These are phyloP conservation scores for Athripsodes cinereus DNA, from an alignment of 2,888 invertebrate genomes.

Conservation along the genomic window DNA sequence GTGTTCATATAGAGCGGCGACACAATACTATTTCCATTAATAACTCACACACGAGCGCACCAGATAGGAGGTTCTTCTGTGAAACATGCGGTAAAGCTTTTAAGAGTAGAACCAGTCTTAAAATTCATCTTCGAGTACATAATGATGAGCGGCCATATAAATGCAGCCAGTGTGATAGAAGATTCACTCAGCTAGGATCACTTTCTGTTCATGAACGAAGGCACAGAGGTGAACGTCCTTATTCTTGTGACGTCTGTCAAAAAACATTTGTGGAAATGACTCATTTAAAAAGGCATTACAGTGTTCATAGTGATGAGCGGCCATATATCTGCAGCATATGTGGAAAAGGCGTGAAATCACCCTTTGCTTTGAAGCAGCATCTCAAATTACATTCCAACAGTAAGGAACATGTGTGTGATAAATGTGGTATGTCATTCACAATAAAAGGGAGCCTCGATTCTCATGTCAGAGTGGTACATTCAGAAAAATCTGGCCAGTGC, in stretches of 20 bases:
- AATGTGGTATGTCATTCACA: conserved; percentile 16
- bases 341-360: conserved; percentile 21
- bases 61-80: conserved; percentile 41
- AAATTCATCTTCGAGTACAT: conserved; percentile 37
- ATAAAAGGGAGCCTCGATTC: conserved; percentile 20
- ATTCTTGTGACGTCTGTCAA: conserved; percentile 38
- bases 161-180: conserved; percentile 32
- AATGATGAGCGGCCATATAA: conserved; percentile 35
- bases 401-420: conserved; percentile 21
- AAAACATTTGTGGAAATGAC: conserved; percentile 40
- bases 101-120: conserved; percentile 34
- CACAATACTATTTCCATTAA: no score
- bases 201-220: conserved; percentile 37
- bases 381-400: conserved; percentile 19
- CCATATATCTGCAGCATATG: conserved; percentile 22
- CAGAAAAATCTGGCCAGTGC: conserved; percentile 19
- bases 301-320: conserved; percentile 20
- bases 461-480: conserved; percentile 20
- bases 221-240: conserved; percentile 45
- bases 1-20: conserved; percentile 9
- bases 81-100: conserved; percentile 38
- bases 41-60: conserved; percentile 39
- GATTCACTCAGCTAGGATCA: conserved; percentile 35
- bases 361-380: conserved; percentile 22
- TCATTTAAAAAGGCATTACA: conserved; percentile 20